phyloP scores from a whole-genome alignment of 2,113 vertebrate genomes.

The Cyanoramphus novaezelandiae region DNA sequence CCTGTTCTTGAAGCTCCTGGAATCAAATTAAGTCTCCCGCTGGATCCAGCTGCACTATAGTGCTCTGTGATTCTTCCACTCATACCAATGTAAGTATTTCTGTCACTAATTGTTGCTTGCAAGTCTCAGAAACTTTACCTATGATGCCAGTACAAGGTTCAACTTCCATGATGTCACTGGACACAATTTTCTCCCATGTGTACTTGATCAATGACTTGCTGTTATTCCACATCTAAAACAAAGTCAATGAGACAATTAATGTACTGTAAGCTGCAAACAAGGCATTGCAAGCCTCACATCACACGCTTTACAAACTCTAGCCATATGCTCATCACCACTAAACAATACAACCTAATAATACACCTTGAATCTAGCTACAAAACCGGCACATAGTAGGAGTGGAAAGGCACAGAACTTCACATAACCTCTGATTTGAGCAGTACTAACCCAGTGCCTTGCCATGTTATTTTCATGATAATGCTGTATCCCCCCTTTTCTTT shows the following conservation, averaged over 20 bases:
- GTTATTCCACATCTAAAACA: slow-evolving; percentile 92
- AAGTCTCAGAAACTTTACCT: slow-evolving; percentile 65
- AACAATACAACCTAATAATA: neutral
- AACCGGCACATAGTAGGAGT: neutral
- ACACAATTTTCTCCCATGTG: slow-evolving; percentile 78
- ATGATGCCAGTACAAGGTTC: slow-evolving; percentile 81
- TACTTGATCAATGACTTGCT: slow-evolving; percentile 84
- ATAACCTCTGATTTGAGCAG: neutral
- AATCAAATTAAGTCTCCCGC: neutral
- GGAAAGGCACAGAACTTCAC: neutral
- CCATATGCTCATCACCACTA: neutral
- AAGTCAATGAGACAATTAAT: neutral
- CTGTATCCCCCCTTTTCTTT: neutral
- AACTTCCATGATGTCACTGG: slow-evolving; percentile 82
- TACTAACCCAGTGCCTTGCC: neutral
- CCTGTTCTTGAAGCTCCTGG: neutral
- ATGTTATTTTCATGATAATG: neutral
- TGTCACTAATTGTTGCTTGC: neutral
- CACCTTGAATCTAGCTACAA: neutral
- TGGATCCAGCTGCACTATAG: neutral
- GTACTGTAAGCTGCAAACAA: neutral
- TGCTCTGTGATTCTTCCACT: neutral
- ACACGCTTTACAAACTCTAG: neutral
- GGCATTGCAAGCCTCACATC: neutral
- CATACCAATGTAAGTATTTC: neutral